Evolutionary conservation across 2,797 vertebrate genomes (phyloP), one percentile per base, ranked within the genome.

Genomic region (Typhlichthys eigenmanni): DNA sequence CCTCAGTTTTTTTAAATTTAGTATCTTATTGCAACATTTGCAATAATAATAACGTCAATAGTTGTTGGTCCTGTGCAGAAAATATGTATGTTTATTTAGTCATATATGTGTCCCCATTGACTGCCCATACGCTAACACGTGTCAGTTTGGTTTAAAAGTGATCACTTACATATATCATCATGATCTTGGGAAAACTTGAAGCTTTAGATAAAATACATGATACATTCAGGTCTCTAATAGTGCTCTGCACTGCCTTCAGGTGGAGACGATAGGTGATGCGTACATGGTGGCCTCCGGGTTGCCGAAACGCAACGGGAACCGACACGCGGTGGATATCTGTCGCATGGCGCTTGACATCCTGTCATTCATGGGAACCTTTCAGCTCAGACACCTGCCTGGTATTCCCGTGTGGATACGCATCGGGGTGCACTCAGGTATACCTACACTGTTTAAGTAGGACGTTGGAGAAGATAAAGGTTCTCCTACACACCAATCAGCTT

Each of bases 201-300:
- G 34, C 34, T 38, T 38, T 38, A 38, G 5, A 8, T 38, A 34
- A 34, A 34, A 19, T 19, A 24, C 29, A 2, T 0, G 34, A 29
- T 0, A 12, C 32, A 11, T 54, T 43, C 12, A 45, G 51, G 17
- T 48, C 12, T n/a, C 17, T 16, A 4, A 19, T 14, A 0, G 12
- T 16, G 50, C 11, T 0, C 64, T 47, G 7, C 1, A 55, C 5
- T 11, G 0, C 38, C 58, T 43, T 64, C 79, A 99, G 97, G 97
- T 99, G 74, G 97, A 99, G 89, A 99, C 97, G 3, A 98, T 98
- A 55, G 96, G 97, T 0, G 97, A 98, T 51, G 96, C 97, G 34
- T 99, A 99, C 81, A 98, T 98, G 96, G 96, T 98, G 71, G 95
- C 93, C 17, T 98, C 96, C 0, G 96, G 96, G 55, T 91, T 99